phyloP scores from a whole-genome alignment of 2,113 vertebrate genomes.

The Casuarius casuarius region DNA sequence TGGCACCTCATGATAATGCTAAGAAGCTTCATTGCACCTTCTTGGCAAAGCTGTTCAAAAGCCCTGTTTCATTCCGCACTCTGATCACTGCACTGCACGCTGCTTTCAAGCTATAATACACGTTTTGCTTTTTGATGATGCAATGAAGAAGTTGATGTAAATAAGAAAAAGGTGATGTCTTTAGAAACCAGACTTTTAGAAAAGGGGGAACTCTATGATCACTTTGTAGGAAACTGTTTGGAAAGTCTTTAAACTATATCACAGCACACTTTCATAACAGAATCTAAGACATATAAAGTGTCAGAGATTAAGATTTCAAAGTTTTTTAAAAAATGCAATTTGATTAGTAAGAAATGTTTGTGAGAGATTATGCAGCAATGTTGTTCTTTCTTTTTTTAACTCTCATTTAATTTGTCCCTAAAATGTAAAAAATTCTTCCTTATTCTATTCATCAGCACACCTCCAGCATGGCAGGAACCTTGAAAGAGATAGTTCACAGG shows the following conservation, averaged over 20 bases:
- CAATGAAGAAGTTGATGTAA: constrained; percentile 10
- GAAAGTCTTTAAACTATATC: neutral
- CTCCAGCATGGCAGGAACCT: neutral
- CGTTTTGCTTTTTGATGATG: constrained; percentile 25
- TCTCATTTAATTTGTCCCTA: neutral
- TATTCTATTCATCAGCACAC: neutral
- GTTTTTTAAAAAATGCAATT: neutral
- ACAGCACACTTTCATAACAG: neutral
- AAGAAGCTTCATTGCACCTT: constrained; percentile 23
- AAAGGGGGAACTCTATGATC: neutral
- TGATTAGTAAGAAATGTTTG: neutral
- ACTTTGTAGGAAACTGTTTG: neutral
- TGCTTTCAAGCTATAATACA: constrained; percentile 44
- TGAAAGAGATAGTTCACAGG: neutral
- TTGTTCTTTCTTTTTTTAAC: neutral
- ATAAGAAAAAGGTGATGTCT: neutral
- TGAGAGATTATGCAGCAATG: neutral
- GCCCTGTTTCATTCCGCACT: neutral
- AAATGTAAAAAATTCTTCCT: neutral
- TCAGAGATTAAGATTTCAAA: neutral
- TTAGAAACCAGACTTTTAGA: neutral
- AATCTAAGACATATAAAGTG: neutral
- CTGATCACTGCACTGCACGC: neutral
- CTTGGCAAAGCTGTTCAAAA: constrained; percentile 38
- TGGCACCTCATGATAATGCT: constrained; percentile 54